These are phyloP conservation scores for Pelagia noctiluca DNA, from an alignment of 30 jellyfish, hydroid and myxozoan genomes.

Conservation along the genomic window DNA sequence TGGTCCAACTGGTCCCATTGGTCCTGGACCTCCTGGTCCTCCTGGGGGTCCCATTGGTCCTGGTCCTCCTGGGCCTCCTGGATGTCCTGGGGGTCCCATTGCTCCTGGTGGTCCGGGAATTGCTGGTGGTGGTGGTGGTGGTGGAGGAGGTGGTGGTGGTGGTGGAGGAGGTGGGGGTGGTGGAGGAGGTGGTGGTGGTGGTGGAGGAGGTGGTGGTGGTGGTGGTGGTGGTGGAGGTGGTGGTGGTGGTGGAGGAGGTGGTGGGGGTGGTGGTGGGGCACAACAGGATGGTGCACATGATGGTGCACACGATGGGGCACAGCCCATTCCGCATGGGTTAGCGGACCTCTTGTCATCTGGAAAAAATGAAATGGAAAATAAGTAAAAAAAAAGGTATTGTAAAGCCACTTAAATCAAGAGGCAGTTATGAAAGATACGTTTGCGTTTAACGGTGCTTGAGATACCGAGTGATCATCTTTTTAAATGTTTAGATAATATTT, in stretches of 20 bases:
- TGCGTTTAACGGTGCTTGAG: no score
- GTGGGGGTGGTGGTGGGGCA: constrained; percentile 88
- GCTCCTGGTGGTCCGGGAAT: constrained; percentile 96
- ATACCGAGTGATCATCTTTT: no score
- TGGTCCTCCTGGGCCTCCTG: constrained; percentile 98
- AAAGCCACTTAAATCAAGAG: not conserved
- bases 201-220: constrained; percentile 52
- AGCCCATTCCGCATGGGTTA: constrained; percentile 89
- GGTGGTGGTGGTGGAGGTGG: constrained; percentile 83
- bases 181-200: constrained; percentile 92
- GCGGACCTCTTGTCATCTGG: constrained; percentile 91
- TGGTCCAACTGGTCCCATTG: constrained; percentile 98
- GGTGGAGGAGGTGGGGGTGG: constrained; percentile 92
- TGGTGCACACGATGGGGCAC: constrained; percentile 95
- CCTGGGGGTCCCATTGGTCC: constrained; percentile 99
- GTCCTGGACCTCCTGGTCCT: constrained; percentile 99
- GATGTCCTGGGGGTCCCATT: constrained; percentile 95
- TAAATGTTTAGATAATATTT: no score
- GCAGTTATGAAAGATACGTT: not conserved
- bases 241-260: constrained; percentile 91
- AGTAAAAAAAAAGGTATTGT: constrained; percentile 22
- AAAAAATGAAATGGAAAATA: no score
- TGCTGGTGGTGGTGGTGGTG: constrained; percentile 98
- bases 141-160: constrained; percentile 92
- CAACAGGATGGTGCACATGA: constrained; percentile 89